Base-by-base conservation (phyloP, 2,113 vertebrate genomes). In the Bubalus kerabau region DNA sequence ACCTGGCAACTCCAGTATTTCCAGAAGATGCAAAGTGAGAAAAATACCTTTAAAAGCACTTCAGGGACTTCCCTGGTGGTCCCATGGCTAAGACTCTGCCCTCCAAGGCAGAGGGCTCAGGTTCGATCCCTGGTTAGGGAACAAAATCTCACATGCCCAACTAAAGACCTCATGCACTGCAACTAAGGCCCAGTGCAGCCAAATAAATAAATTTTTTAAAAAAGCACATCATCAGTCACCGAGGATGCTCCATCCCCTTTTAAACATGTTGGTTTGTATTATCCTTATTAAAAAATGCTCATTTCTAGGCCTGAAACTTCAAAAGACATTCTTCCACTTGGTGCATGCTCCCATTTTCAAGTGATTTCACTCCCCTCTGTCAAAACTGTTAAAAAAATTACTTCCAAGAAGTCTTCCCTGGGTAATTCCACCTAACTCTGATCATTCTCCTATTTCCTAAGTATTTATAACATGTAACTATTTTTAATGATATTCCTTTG, bases 41-140 rank as follows among this genome's bases (percentile, higher is more conserved):
- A 97, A 97, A 96, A 64, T 40, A 83, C 56, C 87, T 93, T 91
- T 88, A 81, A 92, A 97, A 92, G 62, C 32, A 67, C n/a, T 71
- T 32, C 46, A 76, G 71, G 40, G 71, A 76, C 23, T 76, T 76
- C 28, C 6, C 12, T 43, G 40, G 21, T 76, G 40, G 71, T 43
- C 71, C 71, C 43, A 12, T 43, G 71, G 71, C 36, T 76, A 76
- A 76, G 71, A 76, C 23, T 76, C 36, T 43, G 71, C 21, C 23
- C 71, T 74, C 71, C 36, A 74, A 74, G 40, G 71, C 36, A 43
- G 23, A 36, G 36, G 36, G 36, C 40, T 43, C 71, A 76, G 71
- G 71, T 76, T 14, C 7, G 40, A 76, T 76, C 71, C 71, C 71
- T 76, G 40, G 23, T 76, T 23, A 43, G 71, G 71, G 36, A 43